Evolutionary conservation across 1,140 invertebrate genomes (phyloP), one percentile per base, ranked within the genome.

Genomic region (Drosophila mojavensis): DNA sequence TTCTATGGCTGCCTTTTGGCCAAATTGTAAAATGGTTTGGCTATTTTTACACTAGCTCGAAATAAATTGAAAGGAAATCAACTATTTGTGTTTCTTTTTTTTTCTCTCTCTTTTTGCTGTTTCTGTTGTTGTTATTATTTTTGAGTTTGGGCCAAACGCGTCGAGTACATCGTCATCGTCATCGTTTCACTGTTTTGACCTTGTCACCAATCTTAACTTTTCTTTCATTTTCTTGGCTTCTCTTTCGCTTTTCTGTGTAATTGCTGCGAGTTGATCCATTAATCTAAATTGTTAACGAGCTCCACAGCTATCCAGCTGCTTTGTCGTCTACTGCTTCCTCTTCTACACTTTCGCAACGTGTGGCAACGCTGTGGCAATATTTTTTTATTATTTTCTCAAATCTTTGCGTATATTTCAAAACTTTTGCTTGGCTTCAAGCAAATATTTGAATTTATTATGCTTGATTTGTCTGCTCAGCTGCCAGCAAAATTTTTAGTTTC

Each of bases 21-120:
- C 30, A 48, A 56, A 79, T 77, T 83, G 68, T 89, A 83, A 83
- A 83, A 74, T 64, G 51, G 60, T 48, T 20, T 17, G 45, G 71
- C 77, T 89, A 83, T 88, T 89, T 88, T 78, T 80, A 83, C 65
- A 67, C 61, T 50, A 53, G 56, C 51, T 59, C 68, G 58, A 75
- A 47, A 47, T 78, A 73, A 76, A 85, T 78, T 77, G 79, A 85
- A 81, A 70, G 75, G 71, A 82, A 79, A 77, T 88, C 83, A 62
- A 79, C 72, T 45, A 53, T 59, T 74, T 74, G 26, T 56, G 41
- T 68, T 20, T 20, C 20, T 20, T 20, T 20, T 20, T 20, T 20
- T 20, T 20, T 20, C 1, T 2, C 2, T 20, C 20, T 20, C 20
- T 20, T 20, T 20, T 20, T 72, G 20, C 15, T 60, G 7, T 61